Conservation (phyloP, 1,140 invertebrate genomes). For the Aphaenogaster ashmeadi region DNA sequence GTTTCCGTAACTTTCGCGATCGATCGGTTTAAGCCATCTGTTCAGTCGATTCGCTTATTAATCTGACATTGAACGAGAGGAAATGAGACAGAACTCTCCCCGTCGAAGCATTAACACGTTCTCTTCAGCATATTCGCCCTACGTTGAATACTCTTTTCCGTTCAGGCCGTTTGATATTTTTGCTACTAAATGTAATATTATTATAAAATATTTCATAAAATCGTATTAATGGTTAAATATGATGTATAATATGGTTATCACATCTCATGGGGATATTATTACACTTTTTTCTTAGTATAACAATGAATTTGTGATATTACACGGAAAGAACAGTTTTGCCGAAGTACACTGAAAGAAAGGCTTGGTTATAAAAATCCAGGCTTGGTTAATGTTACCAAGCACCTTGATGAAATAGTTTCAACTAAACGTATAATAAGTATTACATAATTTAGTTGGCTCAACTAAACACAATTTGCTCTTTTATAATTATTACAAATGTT, state of each 20-base stretch:
- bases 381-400: no score
- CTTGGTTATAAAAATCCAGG: no score
- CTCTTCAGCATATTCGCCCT: neutral
- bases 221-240: no score
- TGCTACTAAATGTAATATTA: neutral
- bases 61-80: constrained; percentile 26
- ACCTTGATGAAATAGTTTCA: no score
- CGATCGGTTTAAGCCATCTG: constrained; percentile 39
- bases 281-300: neutral
- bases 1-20: constrained; percentile 40
- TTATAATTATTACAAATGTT: no score
- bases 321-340: no score
- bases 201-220: neutral
- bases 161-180: constrained; percentile 1
- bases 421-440: no score
- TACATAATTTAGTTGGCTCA: no score
- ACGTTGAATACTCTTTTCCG: neutral
- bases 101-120: neutral
- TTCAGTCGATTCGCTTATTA: constrained; percentile 52
- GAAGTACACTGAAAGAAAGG: no score
- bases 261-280: neutral
- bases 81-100: neutral
- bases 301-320: neutral
- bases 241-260: neutral
- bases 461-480: no score